phyloP scores from a whole-genome alignment of 2,113 vertebrate genomes.

The Planiliza haematocheilus region DNA sequence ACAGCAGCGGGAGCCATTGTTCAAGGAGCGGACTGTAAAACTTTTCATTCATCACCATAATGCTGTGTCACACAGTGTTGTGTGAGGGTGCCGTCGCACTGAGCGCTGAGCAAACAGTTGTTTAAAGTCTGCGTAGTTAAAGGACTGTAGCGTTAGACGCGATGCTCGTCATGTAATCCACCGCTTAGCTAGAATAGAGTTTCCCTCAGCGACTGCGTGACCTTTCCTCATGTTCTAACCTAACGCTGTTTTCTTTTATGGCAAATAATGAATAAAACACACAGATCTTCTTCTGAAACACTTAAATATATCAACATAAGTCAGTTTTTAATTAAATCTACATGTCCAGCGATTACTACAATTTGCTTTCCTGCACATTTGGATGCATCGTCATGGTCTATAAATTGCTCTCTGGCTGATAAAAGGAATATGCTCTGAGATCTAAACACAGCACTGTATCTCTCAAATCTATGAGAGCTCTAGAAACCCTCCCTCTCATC shows the following conservation, averaged over 20 bases:
- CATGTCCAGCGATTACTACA: no score
- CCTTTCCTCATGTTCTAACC: background rate
- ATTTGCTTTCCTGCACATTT: background rate
- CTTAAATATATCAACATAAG: no score
- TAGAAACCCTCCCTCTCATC: constrained; percentile 57
- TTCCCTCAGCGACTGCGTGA: background rate
- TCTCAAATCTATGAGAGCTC: constrained; percentile 57
- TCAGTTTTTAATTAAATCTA: no score
- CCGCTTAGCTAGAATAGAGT: no score
- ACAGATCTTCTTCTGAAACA: no score
- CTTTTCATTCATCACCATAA: constrained; percentile 53
- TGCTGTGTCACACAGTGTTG: constrained; percentile 20
- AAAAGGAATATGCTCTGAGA: constrained; percentile 36
- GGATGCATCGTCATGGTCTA: constrained; percentile 29
- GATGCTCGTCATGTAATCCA: background rate
- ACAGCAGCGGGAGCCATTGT: constrained; percentile 70
- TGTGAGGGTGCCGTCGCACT: constrained; percentile 10
- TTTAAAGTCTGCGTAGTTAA: constrained; percentile 9
- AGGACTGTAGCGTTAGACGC: background rate
- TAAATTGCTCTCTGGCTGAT: constrained; percentile 53
- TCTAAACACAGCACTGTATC: constrained; percentile 45
- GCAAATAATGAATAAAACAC: background rate
- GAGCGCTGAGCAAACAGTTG: background rate
- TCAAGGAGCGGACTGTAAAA: constrained; percentile 40
- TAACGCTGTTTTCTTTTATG: background rate